phyloP scores from a whole-genome alignment of 2,113 vertebrate species.

The Catharus bicknelli region DNA sequence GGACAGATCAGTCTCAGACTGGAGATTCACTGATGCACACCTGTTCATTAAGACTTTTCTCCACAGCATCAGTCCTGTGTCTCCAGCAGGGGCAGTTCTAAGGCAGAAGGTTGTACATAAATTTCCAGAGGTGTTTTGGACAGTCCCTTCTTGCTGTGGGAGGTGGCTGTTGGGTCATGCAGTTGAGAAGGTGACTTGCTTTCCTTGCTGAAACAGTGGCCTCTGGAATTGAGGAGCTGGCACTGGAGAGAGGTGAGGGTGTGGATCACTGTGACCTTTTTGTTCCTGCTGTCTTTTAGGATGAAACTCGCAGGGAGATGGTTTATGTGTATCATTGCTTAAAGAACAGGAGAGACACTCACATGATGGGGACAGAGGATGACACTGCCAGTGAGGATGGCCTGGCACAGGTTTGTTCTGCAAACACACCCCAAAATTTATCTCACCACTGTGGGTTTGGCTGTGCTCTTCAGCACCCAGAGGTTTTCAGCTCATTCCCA shows the following conservation, averaged over 20 bases:
- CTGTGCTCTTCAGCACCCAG: background rate
- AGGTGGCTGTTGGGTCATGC: background rate
- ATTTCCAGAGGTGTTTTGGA: background rate
- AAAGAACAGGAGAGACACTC: slow-evolving; percentile 82
- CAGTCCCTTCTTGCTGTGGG: background rate
- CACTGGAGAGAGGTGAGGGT: background rate
- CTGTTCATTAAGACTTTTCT: background rate
- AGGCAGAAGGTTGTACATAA: background rate
- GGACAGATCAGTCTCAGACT: background rate
- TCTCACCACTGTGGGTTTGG: background rate
- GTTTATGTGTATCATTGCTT: slow-evolving; percentile 87
- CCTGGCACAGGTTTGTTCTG: slow-evolving; percentile 63
- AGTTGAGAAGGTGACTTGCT: background rate
- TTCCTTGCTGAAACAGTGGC: background rate
- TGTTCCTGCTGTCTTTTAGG: slow-evolving; percentile 57
- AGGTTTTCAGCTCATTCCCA: background rate
- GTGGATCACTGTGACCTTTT: background rate
- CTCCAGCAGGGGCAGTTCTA: background rate
- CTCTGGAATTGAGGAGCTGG: background rate
- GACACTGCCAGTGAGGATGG: background rate
- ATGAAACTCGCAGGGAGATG: slow-evolving; percentile 76
- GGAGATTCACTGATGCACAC: background rate
- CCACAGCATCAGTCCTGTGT: background rate
- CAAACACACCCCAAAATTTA: background rate
- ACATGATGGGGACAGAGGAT: slow-evolving; percentile 87